Percentiles rank a stretch among this genome's conserved stretches.
Conservation (phyloP, 2,888 invertebrate species). For the Scaptodrosophila latifasciaeformis region DNA sequence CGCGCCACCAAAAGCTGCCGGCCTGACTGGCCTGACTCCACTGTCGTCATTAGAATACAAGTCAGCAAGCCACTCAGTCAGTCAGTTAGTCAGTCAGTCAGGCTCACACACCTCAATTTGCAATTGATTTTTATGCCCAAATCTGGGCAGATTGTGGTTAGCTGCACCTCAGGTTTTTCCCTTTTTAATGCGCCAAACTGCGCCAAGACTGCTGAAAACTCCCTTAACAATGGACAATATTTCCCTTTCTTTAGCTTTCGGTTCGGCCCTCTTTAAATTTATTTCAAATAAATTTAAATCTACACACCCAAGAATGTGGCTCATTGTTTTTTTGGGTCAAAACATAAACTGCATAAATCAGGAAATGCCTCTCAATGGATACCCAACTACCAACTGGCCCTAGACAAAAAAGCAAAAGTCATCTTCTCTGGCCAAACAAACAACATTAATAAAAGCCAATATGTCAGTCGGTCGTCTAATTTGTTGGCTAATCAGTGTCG, state of each 20-base stretch:
- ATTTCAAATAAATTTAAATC: neutral
- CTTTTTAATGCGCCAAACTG: no score
- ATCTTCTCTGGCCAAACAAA: conserved; percentile 7
- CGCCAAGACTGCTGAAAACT: no score
- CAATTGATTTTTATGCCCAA: neutral
- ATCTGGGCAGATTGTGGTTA: neutral
- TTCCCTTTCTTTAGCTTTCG: no score
- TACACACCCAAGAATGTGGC: neutral
- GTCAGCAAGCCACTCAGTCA: no score
- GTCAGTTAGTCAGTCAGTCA: no score
- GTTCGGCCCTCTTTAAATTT: no score
- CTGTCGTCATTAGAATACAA: conserved; percentile 43
- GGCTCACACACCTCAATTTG: conserved; percentile 20
- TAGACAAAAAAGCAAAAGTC: neutral
- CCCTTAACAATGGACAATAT: no score
- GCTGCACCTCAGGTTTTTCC: no score
- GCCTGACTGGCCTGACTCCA: no score
- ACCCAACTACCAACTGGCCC: no score
- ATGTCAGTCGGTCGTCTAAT: conserved; percentile 61
- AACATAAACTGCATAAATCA: conserved; percentile 62
- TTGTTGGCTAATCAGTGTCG: conserved; percentile 68
- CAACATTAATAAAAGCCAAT: conserved; percentile 51
- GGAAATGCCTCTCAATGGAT: no score
- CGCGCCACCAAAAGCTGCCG: no score
- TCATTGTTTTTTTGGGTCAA: conserved; percentile 50